Evolutionary conservation across 2,797 vertebrate species (phyloP).

Genomic region (Pipistrellus pipistrellus): DNA sequence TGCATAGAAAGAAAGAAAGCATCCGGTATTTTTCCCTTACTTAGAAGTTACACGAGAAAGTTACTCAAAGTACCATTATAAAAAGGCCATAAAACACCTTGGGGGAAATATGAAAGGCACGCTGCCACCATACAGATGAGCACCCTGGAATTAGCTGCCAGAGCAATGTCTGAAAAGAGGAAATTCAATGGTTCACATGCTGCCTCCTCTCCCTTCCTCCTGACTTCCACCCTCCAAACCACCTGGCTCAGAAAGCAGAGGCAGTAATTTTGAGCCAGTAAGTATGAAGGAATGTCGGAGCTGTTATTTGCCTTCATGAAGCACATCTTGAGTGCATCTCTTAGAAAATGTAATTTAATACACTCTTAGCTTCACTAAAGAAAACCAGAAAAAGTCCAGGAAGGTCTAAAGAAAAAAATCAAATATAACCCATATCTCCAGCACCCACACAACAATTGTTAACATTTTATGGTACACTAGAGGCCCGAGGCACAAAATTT

Average conservation of each 20-base stretch:
- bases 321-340: conserved; percentile 69
- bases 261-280: conserved; percentile 72
- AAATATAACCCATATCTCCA: not conserved
- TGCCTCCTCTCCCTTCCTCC: not conserved
- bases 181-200: conserved; percentile 75
- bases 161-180: conserved; percentile 72
- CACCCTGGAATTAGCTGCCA: conserved; percentile 80
- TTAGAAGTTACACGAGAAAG: conserved; percentile 80
- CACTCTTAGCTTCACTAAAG: conserved; percentile 58
- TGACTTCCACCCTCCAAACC: not conserved
- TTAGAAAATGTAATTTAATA: conserved; percentile 71
- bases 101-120: conserved; percentile 77
- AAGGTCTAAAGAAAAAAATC: conserved; percentile 61
- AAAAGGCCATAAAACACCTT: conserved; percentile 84
- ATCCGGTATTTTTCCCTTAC: conserved; percentile 79
- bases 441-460: not conserved
- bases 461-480: not conserved
- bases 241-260: conserved; percentile 50
- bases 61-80: conserved; percentile 84
- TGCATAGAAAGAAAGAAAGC: conserved; percentile 67
- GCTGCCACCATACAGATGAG: conserved; percentile 75
- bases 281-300: conserved; percentile 71
- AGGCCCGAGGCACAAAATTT: too few relatives aligned
- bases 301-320: conserved; percentile 70
- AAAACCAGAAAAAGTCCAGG: conserved; percentile 48